Base-by-base conservation (phyloP, 2,113 vertebrate genomes). In the Anser brachyrhynchus region DNA sequence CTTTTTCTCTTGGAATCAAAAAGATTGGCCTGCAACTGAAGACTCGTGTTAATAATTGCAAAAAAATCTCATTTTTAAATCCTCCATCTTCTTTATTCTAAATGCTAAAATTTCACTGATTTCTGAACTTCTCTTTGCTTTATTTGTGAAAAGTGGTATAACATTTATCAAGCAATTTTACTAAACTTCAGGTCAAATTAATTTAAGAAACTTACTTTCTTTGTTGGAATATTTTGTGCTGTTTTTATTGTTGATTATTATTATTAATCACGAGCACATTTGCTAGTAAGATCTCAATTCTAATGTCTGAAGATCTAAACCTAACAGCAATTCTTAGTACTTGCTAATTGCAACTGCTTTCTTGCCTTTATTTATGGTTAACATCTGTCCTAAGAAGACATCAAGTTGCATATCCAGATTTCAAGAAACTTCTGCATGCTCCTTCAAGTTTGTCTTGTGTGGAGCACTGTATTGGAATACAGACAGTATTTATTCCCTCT, bases 371-470 rank as follows among this genome's bases (percentile, higher is more conserved):
- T 22, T 31, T 43, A 31, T 2, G 29, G 17, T 33, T 29, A 15
- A 3, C 2, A 0, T 23, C 57, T 54, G 29, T n/a, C 17, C 21
- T 65, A 44, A 75, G 12, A 65, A 3, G 70, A 49, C 10, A 20
- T 10, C 3, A 41, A 37, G 25, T 35, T 79, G 18, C 17, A 15
- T 31, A 12, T 10, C 5, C 21, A 76, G 57, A 59, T 39, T 39
- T 67, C 23, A 28, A 71, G n/a, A 51, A 78, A 57, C 23, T 62
- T 10, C 41, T 65, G 39, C 12, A 26, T 20, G 33, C 46, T 44
- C 26, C 31, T 67, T 23, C 0, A 1, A 51, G 13, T 67, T 62
- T n/a, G 29, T 37, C 0, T 1, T 37, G 4, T 5, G 0, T 11
- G 13, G 16, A 64, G 21, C 0, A 0, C 8, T 14, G 11, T 13